These are phyloP conservation scores for Dolomedes plantarius DNA, from an alignment of 2,888 invertebrate genomes.

Conservation along the genomic window DNA sequence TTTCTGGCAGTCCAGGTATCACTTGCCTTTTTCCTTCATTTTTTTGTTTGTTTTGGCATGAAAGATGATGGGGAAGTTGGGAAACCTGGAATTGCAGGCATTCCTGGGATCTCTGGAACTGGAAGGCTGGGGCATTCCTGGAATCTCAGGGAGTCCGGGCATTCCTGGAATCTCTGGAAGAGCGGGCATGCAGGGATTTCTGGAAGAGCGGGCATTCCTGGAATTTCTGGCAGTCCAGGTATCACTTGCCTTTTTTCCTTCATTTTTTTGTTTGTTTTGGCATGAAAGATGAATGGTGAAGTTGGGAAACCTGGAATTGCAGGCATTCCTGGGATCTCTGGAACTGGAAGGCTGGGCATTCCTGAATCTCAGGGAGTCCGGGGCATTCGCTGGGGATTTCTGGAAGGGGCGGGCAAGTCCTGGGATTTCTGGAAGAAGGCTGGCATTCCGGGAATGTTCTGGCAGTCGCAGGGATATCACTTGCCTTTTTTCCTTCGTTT, in stretches of 20 bases:
- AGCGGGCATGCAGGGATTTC: slow-evolving; percentile 33
- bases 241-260: not conserved
- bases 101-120: slow-evolving; percentile 39
- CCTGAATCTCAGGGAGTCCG: slow-evolving; percentile 38
- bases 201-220: slow-evolving; percentile 26
- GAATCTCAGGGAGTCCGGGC: slow-evolving; percentile 39
- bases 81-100: slow-evolving; percentile 49
- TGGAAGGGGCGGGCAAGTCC: slow-evolving; percentile 31
- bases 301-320: slow-evolving; percentile 42
- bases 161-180: slow-evolving; percentile 35
- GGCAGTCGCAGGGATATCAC: slow-evolving; percentile 18
- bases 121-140: slow-evolving; percentile 47
- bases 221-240: slow-evolving; percentile 24
- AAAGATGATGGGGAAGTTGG: slow-evolving; percentile 10
- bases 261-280: not conserved
- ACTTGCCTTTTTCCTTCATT: not conserved
- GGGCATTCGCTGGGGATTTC: slow-evolving; percentile 36
- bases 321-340: slow-evolving; percentile 50
- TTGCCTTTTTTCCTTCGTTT: not conserved
- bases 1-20: slow-evolving; percentile 19
- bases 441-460: slow-evolving; percentile 33
- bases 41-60: not conserved
- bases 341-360: slow-evolving; percentile 45
- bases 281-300: slow-evolving; percentile 2
- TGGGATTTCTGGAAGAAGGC: slow-evolving; percentile 25